Base-by-base conservation (phyloP, 1,140 invertebrate species). In the Mamestra configurata region DNA sequence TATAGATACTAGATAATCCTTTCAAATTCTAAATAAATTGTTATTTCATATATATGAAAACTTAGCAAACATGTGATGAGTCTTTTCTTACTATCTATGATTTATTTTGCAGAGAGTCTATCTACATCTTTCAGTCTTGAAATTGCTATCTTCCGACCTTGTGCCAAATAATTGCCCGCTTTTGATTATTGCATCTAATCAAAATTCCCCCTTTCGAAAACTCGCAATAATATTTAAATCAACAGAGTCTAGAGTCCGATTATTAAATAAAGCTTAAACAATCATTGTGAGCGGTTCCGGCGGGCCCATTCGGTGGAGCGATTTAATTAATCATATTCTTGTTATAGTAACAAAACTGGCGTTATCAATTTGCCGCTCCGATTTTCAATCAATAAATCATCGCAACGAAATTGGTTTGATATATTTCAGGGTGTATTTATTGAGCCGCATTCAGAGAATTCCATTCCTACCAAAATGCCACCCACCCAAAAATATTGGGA, bases 301-400 rank as follows among this genome's bases (percentile, higher is more conserved):
- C 37, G 18, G 40, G 20, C 18, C 66, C 66, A 51, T 71, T 51
- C 24, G 13, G 22, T 11, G 22, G 66, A 51, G 24, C 43, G 24
- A 27, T 71, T 71, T 71, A 71, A 71, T 71, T 71, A 71, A 71
- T 71, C 66, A 51, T 31, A n/a, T 51, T 71, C 66, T 71, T 71
- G 66, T 51, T 71, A 51, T 71, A 51, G 43, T 51, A 51, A 71
- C 64, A 43, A 68, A 43, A 68, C 37, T 46, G 57, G 61, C 35
- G 66, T 51, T 71, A 71, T 71, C 66, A 71, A 71, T 71, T 71
- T 71, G 46, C 43, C 22, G 66, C 37, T 68, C 15, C 15, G 66
- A 31, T 49, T 71, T 71, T 31, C 24, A 71, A 71, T 71, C 66
- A 71, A 71, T 71, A 71, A 51, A 49, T 51, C 40, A 71, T 71